Base-by-base conservation (phyloP, 2,113 vertebrate genomes). In the Peromyscus californicus region DNA sequence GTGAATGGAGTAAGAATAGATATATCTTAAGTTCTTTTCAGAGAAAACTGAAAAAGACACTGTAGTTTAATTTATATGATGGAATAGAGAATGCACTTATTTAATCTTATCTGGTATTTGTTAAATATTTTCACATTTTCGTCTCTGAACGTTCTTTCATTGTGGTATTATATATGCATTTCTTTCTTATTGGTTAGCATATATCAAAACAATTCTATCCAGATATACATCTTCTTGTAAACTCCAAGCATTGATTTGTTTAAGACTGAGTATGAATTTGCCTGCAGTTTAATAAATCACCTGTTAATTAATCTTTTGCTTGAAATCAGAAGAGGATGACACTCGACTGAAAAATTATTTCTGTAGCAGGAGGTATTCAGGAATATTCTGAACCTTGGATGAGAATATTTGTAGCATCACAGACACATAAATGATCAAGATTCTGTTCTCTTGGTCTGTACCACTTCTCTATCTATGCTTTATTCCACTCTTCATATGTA, bases 271-370 rank as follows among this genome's bases (percentile, higher is more conserved):
- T 87, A 19, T 85, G 24, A 88, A 96, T 16, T 82, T 89, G 13
- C 21, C 19, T 54, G 31, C 6, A 51, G 4, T 67, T 67, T 19
- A 72, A 69, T 16, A 94, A 95, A 45, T 72, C 36, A 48, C 22
- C 3, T 89, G 33, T 82, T 61, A 63, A 74, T n/a, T 89, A n/a
- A 84, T 88, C 80, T 92, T 90, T 85, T 86, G 70, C 26, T 79
- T 61, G 6, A 93, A n/a, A 72, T 85, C n/a, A 86, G 36, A 57
- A 82, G 29, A 82, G 1, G 7, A 54, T 86, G 79, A 51, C 45
- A 4, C 12, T 84, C 69, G 59, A 65, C 4, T 78, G 19, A 54
- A 16, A 22, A 70, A 65, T 36, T 42, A 1, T 91, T 15, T 61
- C 16, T 90, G 74, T 80, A 12, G 61, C 31, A 87, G 15, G 29